Evolutionary conservation across 2,797 vertebrate genomes (phyloP), one percentile per base, ranked within the genome.

Genomic region (Eleutherodactylus coqui): DNA sequence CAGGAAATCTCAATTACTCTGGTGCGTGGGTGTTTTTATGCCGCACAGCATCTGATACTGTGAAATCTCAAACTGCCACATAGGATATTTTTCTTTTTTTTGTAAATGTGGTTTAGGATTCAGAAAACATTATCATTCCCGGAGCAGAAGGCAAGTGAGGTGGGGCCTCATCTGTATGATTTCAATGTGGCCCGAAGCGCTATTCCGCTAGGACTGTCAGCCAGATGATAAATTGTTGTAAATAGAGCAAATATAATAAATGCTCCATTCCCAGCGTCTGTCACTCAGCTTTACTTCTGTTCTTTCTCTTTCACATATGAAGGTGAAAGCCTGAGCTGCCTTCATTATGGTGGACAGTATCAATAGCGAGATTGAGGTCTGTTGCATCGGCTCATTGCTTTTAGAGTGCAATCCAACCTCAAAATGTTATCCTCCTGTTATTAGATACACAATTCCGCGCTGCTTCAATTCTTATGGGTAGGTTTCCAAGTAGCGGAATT

Each of bases 171-270:
- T 86, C 49, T 55, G 79, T 43, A 16, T 5, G 75, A 36, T 2
- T 51, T 41, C 32, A 79, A 67, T 47, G 53, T 67, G 75, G 64
- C 86, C 62, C 4, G 75, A 43, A 75, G 86, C 82, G 19, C 27
- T 47, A 43, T 75, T 75, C 75, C 43, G 27, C 81, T 67, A 34
- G 17, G 60, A 45, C 62, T 79, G 64, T 47, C 62, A 79, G 67
- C n/a, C 81, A 79, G 67, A 60, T 75, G 82, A 84, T 75, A 79
- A 73, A 79, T 79, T 53, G 81, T 29, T 83, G 5, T 64, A 83
- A 84, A 79, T 75, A 49, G 86, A 79, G 86, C 81, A 87, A 79
- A 75, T 47, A 41, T 75, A 84, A 84, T 76, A 75, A 43, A 53
- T 62, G 41, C 43, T n/a, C 79, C 29, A 2, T 70, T 58, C 27